These are phyloP conservation scores for Brachynemurus nebulosus DNA, from an alignment of 2,888 invertebrate species.

Conservation along the genomic window DNA sequence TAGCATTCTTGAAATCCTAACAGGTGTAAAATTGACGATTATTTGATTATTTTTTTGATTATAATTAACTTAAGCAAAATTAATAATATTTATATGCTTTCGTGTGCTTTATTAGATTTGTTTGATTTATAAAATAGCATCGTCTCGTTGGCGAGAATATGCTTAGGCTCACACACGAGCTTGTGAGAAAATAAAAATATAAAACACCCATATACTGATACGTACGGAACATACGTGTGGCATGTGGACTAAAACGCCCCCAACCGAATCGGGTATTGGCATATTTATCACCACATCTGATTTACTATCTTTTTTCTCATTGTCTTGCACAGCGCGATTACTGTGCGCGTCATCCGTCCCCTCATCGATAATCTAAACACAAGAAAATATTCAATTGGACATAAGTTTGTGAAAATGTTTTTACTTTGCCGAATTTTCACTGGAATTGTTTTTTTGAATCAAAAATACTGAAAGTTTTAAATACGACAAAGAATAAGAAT, in stretches of 20 bases:
- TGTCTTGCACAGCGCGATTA: slow-evolving; percentile 55
- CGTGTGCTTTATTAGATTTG: too few relatives aligned
- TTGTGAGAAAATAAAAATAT: slow-evolving; percentile 7
- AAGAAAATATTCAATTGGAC: too few relatives aligned
- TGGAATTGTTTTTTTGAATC: too few relatives aligned
- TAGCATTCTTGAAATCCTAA: too few relatives aligned
- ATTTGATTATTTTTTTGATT: too few relatives aligned
- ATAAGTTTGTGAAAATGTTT: too few relatives aligned
- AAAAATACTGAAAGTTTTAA: background rate
- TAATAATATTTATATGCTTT: too few relatives aligned
- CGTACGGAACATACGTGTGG: slow-evolving; percentile 69
- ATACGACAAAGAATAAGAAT: background rate
- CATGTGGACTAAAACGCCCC: slow-evolving; percentile 82
- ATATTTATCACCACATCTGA: slow-evolving; percentile 46
- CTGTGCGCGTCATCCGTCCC: slow-evolving; percentile 49
- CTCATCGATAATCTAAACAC: slow-evolving; percentile 55
- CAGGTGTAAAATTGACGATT: too few relatives aligned
- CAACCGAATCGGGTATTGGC: slow-evolving; percentile 61
- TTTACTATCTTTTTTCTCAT: slow-evolving; percentile 51
- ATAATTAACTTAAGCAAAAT: too few relatives aligned
- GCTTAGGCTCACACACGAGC: background rate
- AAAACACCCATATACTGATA: slow-evolving; percentile 24
- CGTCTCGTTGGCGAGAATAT: too few relatives aligned
- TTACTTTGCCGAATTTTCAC: too few relatives aligned
- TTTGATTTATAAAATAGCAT: too few relatives aligned